phyloP scores from a whole-genome alignment of 2,797 vertebrate species.

The Centroberyx gerrardi region DNA sequence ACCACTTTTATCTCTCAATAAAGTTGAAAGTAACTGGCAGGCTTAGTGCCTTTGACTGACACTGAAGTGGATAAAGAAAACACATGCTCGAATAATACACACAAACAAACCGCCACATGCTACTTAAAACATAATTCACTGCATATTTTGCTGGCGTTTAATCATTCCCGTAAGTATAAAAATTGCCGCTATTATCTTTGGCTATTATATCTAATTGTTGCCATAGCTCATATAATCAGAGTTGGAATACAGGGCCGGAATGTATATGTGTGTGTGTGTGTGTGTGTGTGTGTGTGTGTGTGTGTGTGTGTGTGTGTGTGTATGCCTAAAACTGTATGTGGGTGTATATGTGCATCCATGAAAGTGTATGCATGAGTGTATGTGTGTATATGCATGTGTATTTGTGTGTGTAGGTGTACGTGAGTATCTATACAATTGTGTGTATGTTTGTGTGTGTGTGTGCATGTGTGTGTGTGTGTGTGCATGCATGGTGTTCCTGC shows the following conservation, averaged over 20 bases:
- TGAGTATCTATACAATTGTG: slow-evolving; percentile 4
- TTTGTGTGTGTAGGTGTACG: slow-evolving; percentile 19
- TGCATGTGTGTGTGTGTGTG: not conserved
- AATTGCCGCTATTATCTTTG: slow-evolving; percentile 74
- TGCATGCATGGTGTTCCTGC: slow-evolving; percentile 2
- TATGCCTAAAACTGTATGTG: not conserved
- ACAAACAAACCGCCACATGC: slow-evolving; percentile 64
- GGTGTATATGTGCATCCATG: slow-evolving; percentile 25
- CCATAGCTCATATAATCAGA: slow-evolving; percentile 69
- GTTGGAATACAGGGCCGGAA: slow-evolving; percentile 31
- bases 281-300: slow-evolving; percentile 13
- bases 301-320: not conserved
- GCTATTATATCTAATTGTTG: slow-evolving; percentile 76
- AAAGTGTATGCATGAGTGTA: slow-evolving; percentile 33
- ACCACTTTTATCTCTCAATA: slow-evolving; percentile 37
- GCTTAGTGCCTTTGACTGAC: slow-evolving; percentile 45
- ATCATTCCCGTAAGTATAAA: slow-evolving; percentile 70
- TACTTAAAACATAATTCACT: slow-evolving; percentile 61
- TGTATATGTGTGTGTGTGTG: slow-evolving; percentile 13
- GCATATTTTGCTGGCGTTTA: slow-evolving; percentile 71
- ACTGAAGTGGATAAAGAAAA: slow-evolving; percentile 62
- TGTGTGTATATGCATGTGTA: slow-evolving; percentile 19
- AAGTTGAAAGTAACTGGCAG: slow-evolving; percentile 41
- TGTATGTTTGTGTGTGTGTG: not conserved
- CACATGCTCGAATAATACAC: slow-evolving; percentile 59